Base-by-base conservation (phyloP, 37 sponge, comb jelly and placozoan genomes). In the Beroe ovata region DNA sequence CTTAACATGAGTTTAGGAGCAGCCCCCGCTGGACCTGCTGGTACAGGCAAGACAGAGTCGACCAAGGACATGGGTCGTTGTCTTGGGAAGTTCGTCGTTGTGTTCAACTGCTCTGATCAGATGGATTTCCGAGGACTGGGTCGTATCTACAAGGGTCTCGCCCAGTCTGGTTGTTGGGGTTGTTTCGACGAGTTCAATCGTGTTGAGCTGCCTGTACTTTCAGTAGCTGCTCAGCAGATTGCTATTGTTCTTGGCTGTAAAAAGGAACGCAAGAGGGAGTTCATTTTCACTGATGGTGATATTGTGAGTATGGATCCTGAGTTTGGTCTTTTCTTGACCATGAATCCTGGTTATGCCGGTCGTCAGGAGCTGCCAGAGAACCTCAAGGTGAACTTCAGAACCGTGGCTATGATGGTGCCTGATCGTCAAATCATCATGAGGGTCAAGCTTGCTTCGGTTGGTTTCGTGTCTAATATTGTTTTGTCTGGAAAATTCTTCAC, bases 81-180 rank as follows among this genome's bases (percentile, higher is more conserved):
- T 32, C 91, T 97, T 64, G 99, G 99, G 20, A 97, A 97, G 92
- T 97, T 94, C 59, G 99, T 97, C 41, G 99, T 97, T 38, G 99
- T 97, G 71, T 97, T 97, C 92, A 97, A 97, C 94, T 97, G 99
- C 92, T 97, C 99, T 23, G 99, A 97, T 88, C 99, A 97, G 91
- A 97, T 97, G 99, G 99, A 97, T 92, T 97, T 94, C 93, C 90
- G 99, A 66, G 99, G 99, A 4, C 90, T 97, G 59, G 99, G 99
- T 18, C 93, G 99, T 29, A 97, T 97, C 88, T 97, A 94, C 92
- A 97, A 97, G 89, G 99, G 99, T 25, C 92, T 97, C 41, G 99
- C 99, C 23, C 99, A 97, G 92, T 95, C 96, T 41, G 99, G 99
- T 3, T 93, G 92, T 41, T 97, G 99, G 99, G 99, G 99, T 39